Conservation (phyloP, 2,888 invertebrate genomes). For the Ecdyonurus torrentis region DNA sequence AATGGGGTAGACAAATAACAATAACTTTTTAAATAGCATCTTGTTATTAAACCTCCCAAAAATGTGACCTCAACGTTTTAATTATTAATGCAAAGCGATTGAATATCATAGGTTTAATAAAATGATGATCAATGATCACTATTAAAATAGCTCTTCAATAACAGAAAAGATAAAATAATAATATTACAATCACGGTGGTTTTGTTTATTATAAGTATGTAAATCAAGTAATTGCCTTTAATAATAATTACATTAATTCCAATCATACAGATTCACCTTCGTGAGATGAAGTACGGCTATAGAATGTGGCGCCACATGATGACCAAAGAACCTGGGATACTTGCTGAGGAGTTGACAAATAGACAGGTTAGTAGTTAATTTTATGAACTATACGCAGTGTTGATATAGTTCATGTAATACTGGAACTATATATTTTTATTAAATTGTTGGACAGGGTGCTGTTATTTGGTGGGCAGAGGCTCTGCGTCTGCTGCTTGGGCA, state of each 20-base stretch:
- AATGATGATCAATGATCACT: no score
- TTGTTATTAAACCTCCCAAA: no score
- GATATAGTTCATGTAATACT: not conserved
- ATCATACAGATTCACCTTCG: conserved; percentile 23
- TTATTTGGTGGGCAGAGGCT: conserved; percentile 21
- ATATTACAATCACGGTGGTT: no score
- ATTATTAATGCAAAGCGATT: no score
- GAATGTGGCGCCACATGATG: conserved; percentile 64
- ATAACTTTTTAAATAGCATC: no score
- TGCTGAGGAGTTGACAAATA: conserved; percentile 43
- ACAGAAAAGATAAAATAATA: no score
- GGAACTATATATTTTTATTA: not conserved
- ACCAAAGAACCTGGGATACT: conserved; percentile 47
- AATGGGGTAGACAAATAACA: no score
- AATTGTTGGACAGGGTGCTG: conserved; percentile 14
- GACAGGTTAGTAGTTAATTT: conserved; percentile 27
- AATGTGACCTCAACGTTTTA: no score
- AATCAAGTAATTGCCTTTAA: no score
- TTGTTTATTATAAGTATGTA: no score
- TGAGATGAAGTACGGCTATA: conserved; percentile 37
- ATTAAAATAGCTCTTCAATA: no score
- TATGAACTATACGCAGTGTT: conserved; percentile 21
- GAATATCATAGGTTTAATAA: no score
- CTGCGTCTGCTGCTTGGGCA: conserved; percentile 33
- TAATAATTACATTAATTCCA: conserved; percentile 8